A percentile compares a stretch with the other conserved stretches of the same genome.
These are phyloP conservation scores for Tinea trinotella DNA, from an alignment of 2,888 invertebrate species.

Conservation along the genomic window DNA sequence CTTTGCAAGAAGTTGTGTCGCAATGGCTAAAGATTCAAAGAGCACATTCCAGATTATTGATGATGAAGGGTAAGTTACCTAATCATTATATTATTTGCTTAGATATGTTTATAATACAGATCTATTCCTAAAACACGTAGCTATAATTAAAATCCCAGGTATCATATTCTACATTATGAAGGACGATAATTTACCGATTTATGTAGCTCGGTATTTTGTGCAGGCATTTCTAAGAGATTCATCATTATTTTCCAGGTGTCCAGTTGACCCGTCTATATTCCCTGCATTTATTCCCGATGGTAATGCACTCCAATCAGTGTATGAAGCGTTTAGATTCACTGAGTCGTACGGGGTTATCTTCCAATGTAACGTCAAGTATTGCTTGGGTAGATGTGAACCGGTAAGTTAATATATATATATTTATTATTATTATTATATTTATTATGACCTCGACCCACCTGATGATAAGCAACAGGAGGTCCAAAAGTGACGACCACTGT, in stretches of 20 bases:
- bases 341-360: conserved; percentile 97
- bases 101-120: too few relatives aligned
- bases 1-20: conserved; percentile 95
- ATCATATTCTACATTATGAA: too few relatives aligned
- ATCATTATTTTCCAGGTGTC: conserved; percentile 78
- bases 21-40: conserved; percentile 97
- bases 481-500: too few relatives aligned
- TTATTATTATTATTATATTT: too few relatives aligned
- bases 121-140: too few relatives aligned
- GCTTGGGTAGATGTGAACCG: conserved; percentile 94
- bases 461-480: too few relatives aligned
- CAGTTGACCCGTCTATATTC: conserved; percentile 94
- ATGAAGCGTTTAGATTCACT: conserved; percentile 96
- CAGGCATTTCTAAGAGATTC: too few relatives aligned
- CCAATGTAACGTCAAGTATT: conserved; percentile 97
- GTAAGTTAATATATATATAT: conserved; percentile 64
- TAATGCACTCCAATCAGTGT: conserved; percentile 90
- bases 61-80: conserved; percentile 83
- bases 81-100: too few relatives aligned
- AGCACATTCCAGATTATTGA: conserved; percentile 97
- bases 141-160: too few relatives aligned
- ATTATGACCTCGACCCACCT: too few relatives aligned
- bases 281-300: conserved; percentile 93
- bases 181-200: too few relatives aligned
- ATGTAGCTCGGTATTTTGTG: too few relatives aligned